Conservation (phyloP, 30 jellyfish, hydroid and myxozoan species). For the Calvadosia cruxmelitensis region DNA sequence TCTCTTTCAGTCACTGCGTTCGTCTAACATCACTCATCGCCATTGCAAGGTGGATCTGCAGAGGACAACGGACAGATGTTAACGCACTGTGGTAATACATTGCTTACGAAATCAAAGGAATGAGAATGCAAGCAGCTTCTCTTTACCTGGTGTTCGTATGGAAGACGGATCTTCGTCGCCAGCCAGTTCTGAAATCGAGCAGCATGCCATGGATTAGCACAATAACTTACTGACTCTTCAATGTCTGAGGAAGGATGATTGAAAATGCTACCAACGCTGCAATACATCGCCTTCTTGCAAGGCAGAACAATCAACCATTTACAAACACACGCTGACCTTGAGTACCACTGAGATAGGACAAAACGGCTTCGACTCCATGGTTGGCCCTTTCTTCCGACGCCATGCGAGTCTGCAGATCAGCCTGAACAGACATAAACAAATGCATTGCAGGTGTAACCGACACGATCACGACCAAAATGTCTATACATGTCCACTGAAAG, state of each 20-base stretch:
- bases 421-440: constrained; percentile 3
- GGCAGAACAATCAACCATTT: no score
- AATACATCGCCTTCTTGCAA: no score
- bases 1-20: no score
- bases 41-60: background rate
- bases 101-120: background rate
- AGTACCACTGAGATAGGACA: constrained; percentile 21
- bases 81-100: background rate
- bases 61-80: background rate
- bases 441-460: no score
- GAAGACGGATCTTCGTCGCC: background rate
- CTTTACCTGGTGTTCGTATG: background rate
- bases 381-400: constrained; percentile 46
- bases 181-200: background rate
- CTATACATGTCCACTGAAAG: no score
- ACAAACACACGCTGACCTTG: constrained; percentile 17
- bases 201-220: no score
- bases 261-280: no score
- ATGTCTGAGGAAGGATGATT: no score
- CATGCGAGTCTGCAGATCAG: constrained; percentile 65
- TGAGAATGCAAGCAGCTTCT: background rate
- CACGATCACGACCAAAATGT: no score
- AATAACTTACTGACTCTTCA: no score
- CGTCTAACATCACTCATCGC: background rate
- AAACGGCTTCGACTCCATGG: constrained; percentile 33